These are phyloP conservation scores for Cyaniris semiargus DNA, from an alignment of 2,888 invertebrate genomes.

Conservation along the genomic window DNA sequence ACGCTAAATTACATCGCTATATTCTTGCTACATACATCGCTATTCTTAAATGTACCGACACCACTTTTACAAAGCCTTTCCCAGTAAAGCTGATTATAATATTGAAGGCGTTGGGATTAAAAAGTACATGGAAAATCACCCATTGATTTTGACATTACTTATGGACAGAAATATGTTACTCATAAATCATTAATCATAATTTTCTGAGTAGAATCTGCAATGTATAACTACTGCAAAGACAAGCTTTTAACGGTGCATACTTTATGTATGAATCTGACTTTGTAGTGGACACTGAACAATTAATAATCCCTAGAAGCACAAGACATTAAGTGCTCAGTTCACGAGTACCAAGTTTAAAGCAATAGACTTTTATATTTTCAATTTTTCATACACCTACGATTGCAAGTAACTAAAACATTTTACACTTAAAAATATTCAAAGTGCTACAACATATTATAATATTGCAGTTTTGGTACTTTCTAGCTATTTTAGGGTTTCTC, in stretches of 20 bases:
- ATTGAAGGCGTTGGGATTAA: not conserved
- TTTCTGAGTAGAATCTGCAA: not conserved
- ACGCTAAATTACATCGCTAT: not conserved
- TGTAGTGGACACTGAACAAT: not conserved
- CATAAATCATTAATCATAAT: not conserved
- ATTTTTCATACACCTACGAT: not conserved
- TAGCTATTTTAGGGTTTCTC: not conserved
- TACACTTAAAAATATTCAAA: not conserved
- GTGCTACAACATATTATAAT: not conserved
- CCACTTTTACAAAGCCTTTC: not conserved
- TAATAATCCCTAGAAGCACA: not conserved
- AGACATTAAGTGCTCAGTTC: not conserved
- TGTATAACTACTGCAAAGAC: not conserved
- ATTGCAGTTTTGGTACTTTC: not conserved
- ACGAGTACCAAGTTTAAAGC: not conserved
- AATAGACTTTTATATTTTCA: not conserved
- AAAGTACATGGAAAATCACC: not conserved
- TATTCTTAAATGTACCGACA: slow-evolving; percentile 1
- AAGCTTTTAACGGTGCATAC: not conserved
- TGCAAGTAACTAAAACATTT: not conserved
- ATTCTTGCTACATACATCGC: not conserved
- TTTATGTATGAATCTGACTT: not conserved
- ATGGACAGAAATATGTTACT: not conserved
- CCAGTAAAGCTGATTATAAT: slow-evolving; percentile 5
- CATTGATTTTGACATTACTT: not conserved